Conservation (phyloP, 1,140 invertebrate genomes). For the Paraescarpia echinospica region DNA sequence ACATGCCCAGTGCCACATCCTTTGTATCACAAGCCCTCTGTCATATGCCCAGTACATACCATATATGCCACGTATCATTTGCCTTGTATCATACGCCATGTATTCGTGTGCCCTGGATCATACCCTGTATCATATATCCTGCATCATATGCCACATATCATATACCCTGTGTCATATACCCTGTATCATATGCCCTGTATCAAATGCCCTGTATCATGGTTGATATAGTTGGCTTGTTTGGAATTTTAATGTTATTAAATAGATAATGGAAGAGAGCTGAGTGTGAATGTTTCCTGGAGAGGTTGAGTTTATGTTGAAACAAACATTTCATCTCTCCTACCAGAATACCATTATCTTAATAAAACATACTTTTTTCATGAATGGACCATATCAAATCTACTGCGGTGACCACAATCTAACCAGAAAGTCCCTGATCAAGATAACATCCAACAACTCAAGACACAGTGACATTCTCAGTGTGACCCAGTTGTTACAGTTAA, state of each 20-base stretch:
- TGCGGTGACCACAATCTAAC: neutral
- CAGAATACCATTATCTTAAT: neutral
- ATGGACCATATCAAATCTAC: neutral
- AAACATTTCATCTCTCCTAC: too few species aligned
- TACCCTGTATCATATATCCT: too few species aligned
- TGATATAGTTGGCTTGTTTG: neutral
- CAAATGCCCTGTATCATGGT: neutral
- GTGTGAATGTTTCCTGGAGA: neutral
- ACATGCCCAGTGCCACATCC: too few species aligned
- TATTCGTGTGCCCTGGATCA: too few species aligned
- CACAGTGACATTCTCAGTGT: neutral
- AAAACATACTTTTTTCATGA: neutral
- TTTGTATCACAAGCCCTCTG: too few species aligned
- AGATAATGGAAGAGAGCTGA: neutral
- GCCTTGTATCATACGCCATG: too few species aligned
- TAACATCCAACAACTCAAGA: neutral
- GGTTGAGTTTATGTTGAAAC: neutral
- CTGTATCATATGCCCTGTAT: neutral
- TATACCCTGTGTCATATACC: too few species aligned
- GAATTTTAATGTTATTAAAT: neutral
- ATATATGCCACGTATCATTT: too few species aligned
- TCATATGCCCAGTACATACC: too few species aligned
- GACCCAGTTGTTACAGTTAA: neutral
- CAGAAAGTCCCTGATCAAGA: neutral
- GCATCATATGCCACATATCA: too few species aligned